Evolutionary conservation across 2,113 vertebrate species (phyloP), one percentile per base, ranked within the genome.

Genomic region (Sturnus vulgaris): DNA sequence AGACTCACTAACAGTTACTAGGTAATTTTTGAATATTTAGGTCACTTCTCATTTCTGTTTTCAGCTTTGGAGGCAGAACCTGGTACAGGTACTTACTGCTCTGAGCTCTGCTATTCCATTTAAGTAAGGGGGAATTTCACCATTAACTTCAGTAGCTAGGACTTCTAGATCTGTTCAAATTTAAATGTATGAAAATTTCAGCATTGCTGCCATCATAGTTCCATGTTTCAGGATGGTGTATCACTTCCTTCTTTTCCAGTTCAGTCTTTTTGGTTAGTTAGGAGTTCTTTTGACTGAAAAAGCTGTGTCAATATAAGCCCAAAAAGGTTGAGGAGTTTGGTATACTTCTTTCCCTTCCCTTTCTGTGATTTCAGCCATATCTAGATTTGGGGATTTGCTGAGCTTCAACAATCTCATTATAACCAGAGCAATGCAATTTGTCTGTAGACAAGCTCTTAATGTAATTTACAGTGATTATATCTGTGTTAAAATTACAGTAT

Each of bases 391-490:
- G 63, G 66, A 73, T 85, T 95, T 94, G 52, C 68, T 86, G 64
- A 71, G 83, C 65, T 88, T 95, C 82, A 70, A 42, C 79, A 87
- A 95, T 85, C 88, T 68, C 85, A 59, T 94, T 97, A 81, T 47
- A 76, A 90, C 50, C 86, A 83, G 31, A 85, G 92, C 82, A 86
- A 89, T 95, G 75, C 93, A 91, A 59, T 95, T 90, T 95, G 82
- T 78, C 93, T 77, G 59, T 57, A 87, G 93, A 94, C 89, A 90
- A 95, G 94, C 93, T 89, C 61, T 82, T 95, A 91, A 95, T 95
- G 95, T 55, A 49, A 84, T 87, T 94, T 91, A 49, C 82, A 88
- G 91, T 44, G 84, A 91, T 94, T 92, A 72, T 65, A 91, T 72
- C 82, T 66, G 39, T 76, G 82, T 90, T 85, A 82, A 91, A 84